A percentile compares a stretch with the other conserved stretches of the same genome.
These are phyloP conservation scores for Dicentrarchus labrax DNA, from an alignment of 2,113 vertebrate genomes.

Conservation along the genomic window DNA sequence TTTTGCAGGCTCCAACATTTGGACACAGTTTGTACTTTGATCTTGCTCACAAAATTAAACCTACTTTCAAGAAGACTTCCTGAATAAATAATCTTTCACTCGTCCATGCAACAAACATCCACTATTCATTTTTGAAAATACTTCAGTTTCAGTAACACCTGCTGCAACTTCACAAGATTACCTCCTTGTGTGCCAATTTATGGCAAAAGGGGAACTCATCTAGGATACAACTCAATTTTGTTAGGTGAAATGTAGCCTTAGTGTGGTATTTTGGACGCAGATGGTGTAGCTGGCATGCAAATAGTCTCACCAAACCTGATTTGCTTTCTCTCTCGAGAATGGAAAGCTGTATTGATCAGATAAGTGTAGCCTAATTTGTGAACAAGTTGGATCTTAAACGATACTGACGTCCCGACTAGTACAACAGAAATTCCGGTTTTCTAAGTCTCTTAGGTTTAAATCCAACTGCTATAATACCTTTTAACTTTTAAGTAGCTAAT, in stretches of 20 bases:
- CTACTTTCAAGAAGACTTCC: background rate
- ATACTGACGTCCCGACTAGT: background rate
- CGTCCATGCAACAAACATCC: too few relatives aligned
- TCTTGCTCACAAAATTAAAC: background rate
- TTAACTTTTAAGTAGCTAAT: slow-evolving; percentile 17
- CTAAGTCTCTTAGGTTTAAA: slow-evolving; percentile 15
- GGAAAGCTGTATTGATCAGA: slow-evolving; percentile 29
- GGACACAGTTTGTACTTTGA: background rate
- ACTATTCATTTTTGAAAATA: background rate
- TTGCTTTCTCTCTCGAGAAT: slow-evolving; percentile 30
- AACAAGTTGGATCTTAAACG: slow-evolving; percentile 26
- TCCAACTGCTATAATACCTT: background rate
- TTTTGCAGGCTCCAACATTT: background rate
- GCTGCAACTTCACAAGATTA: slow-evolving; percentile 8
- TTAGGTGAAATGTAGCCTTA: slow-evolving; percentile 21
- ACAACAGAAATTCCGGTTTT: background rate
- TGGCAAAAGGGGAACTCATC: slow-evolving; percentile 11
- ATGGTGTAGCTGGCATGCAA: background rate
- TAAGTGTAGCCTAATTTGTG: slow-evolving; percentile 37
- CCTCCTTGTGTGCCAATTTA: background rate
- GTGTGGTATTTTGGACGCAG: slow-evolving; percentile 19
- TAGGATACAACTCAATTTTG: slow-evolving; percentile 9
- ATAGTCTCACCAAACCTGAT: slow-evolving; percentile 40
- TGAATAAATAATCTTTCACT: background rate
- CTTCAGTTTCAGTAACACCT: slow-evolving; percentile 10